phyloP scores from a whole-genome alignment of 2,113 vertebrate genomes.

The Himantopus leucocephalus region DNA sequence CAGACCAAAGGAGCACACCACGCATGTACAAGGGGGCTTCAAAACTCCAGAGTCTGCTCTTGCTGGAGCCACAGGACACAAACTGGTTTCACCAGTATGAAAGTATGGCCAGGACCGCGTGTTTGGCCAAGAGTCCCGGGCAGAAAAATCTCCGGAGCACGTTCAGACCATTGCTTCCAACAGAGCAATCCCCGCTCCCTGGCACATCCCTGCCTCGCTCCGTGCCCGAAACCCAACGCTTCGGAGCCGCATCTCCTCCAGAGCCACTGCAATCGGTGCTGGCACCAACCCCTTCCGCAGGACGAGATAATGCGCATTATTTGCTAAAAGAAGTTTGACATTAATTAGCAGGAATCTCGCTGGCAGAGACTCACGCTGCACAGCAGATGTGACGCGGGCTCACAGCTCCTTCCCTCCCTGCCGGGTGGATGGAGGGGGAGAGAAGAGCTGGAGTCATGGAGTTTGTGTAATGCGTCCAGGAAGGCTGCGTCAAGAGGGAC shows the following conservation, averaged over 20 bases:
- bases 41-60: neutral
- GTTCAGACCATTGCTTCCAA: accelerated
- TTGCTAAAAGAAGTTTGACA: constrained; percentile 67
- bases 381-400: constrained; percentile 56
- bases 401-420: constrained; percentile 55
- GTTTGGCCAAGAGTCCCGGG: neutral
- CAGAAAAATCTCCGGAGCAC: neutral
- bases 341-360: constrained; percentile 65
- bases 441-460: neutral
- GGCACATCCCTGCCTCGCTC: neutral
- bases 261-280: neutral
- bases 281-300: constrained; percentile 30
- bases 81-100: neutral
- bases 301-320: constrained; percentile 54
- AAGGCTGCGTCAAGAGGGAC: constrained; percentile 32
- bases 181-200: neutral
- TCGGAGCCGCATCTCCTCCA: accelerated
- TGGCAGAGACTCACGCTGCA: constrained; percentile 26
- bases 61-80: neutral
- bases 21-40: accelerated
- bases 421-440: neutral
- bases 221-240: neutral
- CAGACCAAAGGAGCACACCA: neutral
- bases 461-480: neutral
- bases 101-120: accelerated